Evolutionary conservation across 2,888 invertebrate species (phyloP).

Genomic region (Eueremaeus valkanovi): DNA sequence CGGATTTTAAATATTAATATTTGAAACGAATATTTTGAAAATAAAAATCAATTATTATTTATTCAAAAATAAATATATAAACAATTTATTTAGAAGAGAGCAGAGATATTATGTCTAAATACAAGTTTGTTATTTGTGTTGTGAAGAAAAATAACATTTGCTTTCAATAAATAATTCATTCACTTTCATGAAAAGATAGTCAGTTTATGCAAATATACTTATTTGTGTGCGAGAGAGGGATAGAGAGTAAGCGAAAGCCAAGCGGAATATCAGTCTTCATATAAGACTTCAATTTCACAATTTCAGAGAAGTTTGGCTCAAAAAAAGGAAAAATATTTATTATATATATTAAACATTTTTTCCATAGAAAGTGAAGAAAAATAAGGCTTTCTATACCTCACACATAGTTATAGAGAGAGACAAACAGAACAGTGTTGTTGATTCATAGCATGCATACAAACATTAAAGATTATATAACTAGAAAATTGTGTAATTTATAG

Average conservation of each 20-base stretch:
- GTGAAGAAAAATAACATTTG: conserved; percentile 6
- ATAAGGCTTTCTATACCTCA: background rate
- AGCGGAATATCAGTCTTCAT: background rate
- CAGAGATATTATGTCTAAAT: background rate
- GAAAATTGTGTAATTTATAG: background rate
- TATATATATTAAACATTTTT: background rate
- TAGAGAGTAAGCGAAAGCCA: no score
- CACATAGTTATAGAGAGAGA: background rate
- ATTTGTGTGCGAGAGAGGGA: background rate
- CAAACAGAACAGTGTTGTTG: background rate
- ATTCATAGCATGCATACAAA: background rate
- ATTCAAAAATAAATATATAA: background rate
- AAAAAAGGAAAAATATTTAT: background rate
- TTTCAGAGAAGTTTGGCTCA: background rate
- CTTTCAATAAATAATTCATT: conserved; percentile 13
- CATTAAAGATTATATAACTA: background rate
- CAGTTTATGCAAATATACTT: background rate
- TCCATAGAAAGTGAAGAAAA: background rate
- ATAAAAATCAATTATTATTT: background rate
- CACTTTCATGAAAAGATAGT: background rate
- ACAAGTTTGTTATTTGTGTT: background rate
- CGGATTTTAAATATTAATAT: no score
- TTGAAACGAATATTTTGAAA: no score
- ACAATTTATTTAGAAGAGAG: background rate
- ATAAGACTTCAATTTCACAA: background rate